These are phyloP conservation scores for Clostera curtula DNA, from an alignment of 2,888 invertebrate genomes.

Conservation along the genomic window DNA sequence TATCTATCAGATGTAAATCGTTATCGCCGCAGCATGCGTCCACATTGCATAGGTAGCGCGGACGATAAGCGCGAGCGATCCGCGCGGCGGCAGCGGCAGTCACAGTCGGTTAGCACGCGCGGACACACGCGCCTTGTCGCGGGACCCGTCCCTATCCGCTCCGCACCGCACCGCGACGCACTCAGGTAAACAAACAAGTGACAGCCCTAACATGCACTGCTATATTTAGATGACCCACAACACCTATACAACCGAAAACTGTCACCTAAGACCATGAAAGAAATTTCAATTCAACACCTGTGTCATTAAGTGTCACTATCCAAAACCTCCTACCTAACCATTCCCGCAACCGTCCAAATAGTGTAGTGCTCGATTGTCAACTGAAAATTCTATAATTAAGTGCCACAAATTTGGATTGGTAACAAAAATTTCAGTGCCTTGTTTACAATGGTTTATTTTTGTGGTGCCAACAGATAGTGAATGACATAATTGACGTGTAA, in stretches of 20 bases:
- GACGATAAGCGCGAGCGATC: constrained; percentile 59
- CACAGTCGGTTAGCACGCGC: constrained; percentile 59
- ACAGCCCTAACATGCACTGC: constrained; percentile 7
- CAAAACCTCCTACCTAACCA: constrained; percentile 11
- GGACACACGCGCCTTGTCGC: constrained; percentile 62
- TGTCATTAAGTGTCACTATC: too few relatives aligned
- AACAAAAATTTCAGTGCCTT: constrained; percentile 44
- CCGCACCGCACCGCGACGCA: constrained; percentile 36
- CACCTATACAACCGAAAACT: constrained; percentile 16
- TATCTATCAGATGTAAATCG: constrained; percentile 28
- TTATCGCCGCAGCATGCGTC: constrained; percentile 30
- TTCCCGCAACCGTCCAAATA: constrained; percentile 12
- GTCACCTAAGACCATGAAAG: too few relatives aligned
- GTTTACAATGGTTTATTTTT: constrained; percentile 42
- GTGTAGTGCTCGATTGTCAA: constrained; percentile 30
- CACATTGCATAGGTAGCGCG: constrained; percentile 48
- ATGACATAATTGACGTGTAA: constrained; percentile 31
- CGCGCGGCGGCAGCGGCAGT: constrained; percentile 47
- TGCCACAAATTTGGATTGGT: constrained; percentile 44
- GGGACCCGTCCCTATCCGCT: too few relatives aligned
- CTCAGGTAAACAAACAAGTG: constrained; percentile 56
- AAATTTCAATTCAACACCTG: too few relatives aligned
- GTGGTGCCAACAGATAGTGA: constrained; percentile 40
- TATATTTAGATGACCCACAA: constrained; percentile 12
- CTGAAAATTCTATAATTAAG: constrained; percentile 30